These are phyloP conservation scores for Sardina pilchardus DNA, from an alignment of 2,113 vertebrate genomes.

Conservation along the genomic window DNA sequence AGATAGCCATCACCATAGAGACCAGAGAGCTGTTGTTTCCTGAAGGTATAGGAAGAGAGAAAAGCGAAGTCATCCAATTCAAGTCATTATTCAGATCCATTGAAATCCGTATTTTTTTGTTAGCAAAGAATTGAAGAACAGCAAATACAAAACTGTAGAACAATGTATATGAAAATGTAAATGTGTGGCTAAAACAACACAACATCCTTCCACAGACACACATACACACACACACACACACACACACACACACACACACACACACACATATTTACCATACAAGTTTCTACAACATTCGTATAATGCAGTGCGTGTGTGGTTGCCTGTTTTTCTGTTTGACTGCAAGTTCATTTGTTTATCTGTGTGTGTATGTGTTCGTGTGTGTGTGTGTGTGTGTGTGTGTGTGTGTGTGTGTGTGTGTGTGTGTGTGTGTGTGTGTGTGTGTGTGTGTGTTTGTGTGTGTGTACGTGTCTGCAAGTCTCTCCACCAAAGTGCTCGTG, in stretches of 20 bases:
- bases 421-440: neutral
- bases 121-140: neutral
- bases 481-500: conserved; percentile 66
- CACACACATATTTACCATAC: no score
- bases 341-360: no score
- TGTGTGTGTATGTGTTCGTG: neutral
- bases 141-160: no score
- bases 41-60: conserved; percentile 72
- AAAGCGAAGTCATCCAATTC: neutral
- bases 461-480: conserved; percentile 69
- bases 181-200: no score
- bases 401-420: neutral
- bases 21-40: conserved; percentile 67
- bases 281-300: no score
- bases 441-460: conserved; percentile 13
- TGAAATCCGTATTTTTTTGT: neutral
- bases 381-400: no score
- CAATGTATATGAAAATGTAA: neutral
- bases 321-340: no score
- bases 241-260: no score
- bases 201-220: no score
- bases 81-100: neutral
- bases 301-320: neutral
- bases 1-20: conserved; percentile 67
- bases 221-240: neutral